Conservation (phyloP, 2,888 invertebrate genomes). For the Chorisops tibialis region DNA sequence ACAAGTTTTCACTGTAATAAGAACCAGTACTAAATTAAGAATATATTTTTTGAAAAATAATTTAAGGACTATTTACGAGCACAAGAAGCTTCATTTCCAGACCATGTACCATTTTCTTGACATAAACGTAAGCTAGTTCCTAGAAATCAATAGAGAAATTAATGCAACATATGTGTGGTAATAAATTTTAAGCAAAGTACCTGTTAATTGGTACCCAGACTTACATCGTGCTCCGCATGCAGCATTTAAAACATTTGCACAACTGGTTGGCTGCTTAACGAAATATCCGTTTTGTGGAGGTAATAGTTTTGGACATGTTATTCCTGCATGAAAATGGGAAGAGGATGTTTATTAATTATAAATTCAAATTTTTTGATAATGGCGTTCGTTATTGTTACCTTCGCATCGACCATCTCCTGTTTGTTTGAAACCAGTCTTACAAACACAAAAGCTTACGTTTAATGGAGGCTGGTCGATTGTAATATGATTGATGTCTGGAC, state of each 20-base stretch:
- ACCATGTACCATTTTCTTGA: slow-evolving; percentile 63
- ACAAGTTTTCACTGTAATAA: slow-evolving; percentile 61
- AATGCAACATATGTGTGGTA: neutral
- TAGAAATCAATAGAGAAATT: slow-evolving; percentile 5
- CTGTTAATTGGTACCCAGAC: slow-evolving; percentile 58
- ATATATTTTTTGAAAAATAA: slow-evolving; percentile 4
- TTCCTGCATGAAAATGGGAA: slow-evolving; percentile 44
- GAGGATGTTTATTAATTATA: neutral
- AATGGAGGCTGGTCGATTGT: slow-evolving; percentile 57
- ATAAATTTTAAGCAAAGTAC: slow-evolving; percentile 40
- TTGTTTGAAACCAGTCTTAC: slow-evolving; percentile 60
- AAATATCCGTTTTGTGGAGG: slow-evolving; percentile 66
- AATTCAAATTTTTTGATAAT: neutral
- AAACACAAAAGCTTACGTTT: slow-evolving; percentile 58
- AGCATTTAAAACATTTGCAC: slow-evolving; percentile 64
- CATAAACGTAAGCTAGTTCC: slow-evolving; percentile 60
- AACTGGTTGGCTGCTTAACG: slow-evolving; percentile 57
- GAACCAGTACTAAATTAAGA: slow-evolving; percentile 4
- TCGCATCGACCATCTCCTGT: slow-evolving; percentile 55
- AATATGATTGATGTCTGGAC: slow-evolving; percentile 63
- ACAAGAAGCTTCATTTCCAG: slow-evolving; percentile 61
- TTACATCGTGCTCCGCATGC: slow-evolving; percentile 67
- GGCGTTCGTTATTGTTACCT: slow-evolving; percentile 38
- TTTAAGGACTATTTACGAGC: slow-evolving; percentile 53
- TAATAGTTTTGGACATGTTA: slow-evolving; percentile 58